Conservation (phyloP, 2,797 vertebrate species). For the Smutsia gigantea region DNA sequence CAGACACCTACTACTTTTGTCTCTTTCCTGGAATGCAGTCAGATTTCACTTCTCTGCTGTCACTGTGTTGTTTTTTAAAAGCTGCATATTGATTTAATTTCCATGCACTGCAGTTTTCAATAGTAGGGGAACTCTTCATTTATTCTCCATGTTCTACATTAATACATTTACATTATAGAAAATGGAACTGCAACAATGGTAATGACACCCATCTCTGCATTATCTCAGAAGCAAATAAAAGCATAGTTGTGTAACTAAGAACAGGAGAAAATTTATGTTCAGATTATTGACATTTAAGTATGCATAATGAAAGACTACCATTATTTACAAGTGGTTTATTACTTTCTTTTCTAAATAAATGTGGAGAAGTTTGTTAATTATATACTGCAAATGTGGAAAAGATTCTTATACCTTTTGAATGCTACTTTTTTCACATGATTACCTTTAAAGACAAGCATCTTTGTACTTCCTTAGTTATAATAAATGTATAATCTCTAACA, state of each 20-base stretch:
- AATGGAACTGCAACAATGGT: conserved; percentile 79
- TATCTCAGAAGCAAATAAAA: conserved; percentile 84
- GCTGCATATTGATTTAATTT: conserved; percentile 82
- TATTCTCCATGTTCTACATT: conserved; percentile 79
- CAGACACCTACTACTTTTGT: conserved; percentile 81
- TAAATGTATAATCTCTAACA: conserved; percentile 77
- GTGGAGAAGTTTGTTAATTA: conserved; percentile 86
- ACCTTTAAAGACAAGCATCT: conserved; percentile 83
- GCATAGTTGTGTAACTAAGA: conserved; percentile 75
- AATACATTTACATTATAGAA: conserved; percentile 82
- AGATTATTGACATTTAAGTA: conserved; percentile 85
- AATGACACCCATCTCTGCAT: conserved; percentile 82
- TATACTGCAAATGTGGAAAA: conserved; percentile 78
- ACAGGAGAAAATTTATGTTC: conserved; percentile 79
- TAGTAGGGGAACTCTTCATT: conserved; percentile 76
- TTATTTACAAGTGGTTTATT: conserved; percentile 87
- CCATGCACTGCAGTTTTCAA: conserved; percentile 74
- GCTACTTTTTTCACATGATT: conserved; percentile 83
- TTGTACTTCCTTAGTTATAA: conserved; percentile 79
- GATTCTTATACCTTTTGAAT: conserved; percentile 83
- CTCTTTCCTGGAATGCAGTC: conserved; percentile 80
- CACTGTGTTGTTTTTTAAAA: conserved; percentile 81
- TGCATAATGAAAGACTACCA: conserved; percentile 81
- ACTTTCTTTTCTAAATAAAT: conserved; percentile 85
- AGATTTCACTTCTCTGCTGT: conserved; percentile 80